Evolutionary conservation across 2,113 vertebrate species (phyloP), one percentile per base, ranked within the genome.

Genomic region (Alouatta palliata): DNA sequence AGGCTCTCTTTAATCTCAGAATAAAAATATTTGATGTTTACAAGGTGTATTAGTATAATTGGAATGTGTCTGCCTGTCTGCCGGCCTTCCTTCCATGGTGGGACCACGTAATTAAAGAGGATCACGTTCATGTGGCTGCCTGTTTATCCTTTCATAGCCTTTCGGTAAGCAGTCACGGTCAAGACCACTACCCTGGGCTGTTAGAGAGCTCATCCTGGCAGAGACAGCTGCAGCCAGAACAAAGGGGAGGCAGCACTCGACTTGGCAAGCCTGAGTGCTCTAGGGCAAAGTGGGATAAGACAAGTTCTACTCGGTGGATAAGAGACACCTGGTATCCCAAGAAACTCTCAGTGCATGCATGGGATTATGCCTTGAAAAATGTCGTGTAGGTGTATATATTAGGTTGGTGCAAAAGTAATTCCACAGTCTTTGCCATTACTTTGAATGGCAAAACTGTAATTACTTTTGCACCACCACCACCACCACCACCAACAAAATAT

Each of bases 1-100:
- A 23, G 96, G 94, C 82, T 95, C 96, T 96, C 98, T 98, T 98
- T 98, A 97, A 98, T 98, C 98, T 98, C 96, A 40, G 97, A 98
- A 98, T 98, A 96, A 98, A 98, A 97, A 98, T 97, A 98, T 97
- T 98, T 97, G 98, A 97, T 98, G 97, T 98, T 98, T 98, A 98
- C 98, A 98, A 97, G 98, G 97, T 98, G 92, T 98, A 98, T 98
- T 98, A 97, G 98, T 43, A 58, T 98, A 98, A 98, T 98, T 98
- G 98, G 97, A 97, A 98, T 95, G 97, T 97, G 98, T 97, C 96
- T 97, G 98, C 98, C 97, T 97, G 98, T 98, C 97, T 98, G 97
- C 97, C 52, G 40, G 97, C 96, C 97, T 98, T 98, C 98, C 98
- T 98, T 96, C 97, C 97, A 96, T 2, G 54, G 86, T 85, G 93